phyloP scores from a whole-genome alignment of 1,140 invertebrate genomes.

The Zaprionus vittiger region DNA sequence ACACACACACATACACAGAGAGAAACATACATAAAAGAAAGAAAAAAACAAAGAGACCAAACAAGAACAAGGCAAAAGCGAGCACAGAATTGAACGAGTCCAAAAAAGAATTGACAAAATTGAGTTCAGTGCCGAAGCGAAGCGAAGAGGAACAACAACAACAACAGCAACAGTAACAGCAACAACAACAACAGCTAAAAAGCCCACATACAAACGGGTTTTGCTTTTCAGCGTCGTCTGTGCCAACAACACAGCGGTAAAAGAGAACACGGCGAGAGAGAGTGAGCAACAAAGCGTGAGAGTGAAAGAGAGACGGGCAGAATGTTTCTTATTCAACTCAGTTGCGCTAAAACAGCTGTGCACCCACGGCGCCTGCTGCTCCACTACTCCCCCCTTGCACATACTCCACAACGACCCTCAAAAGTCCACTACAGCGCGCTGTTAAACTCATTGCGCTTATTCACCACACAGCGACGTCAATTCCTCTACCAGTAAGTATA shows the following conservation, averaged over 20 bases:
- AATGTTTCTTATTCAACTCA: constrained; percentile 19
- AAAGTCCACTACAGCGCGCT: background rate
- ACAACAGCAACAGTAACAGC: constrained; percentile 20
- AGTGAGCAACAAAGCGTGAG: constrained; percentile 13
- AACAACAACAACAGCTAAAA: constrained; percentile 32
- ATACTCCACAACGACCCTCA: background rate
- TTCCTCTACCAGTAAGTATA: constrained; percentile 6
- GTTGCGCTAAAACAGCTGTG: constrained; percentile 45
- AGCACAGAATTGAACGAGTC: constrained; percentile 54
- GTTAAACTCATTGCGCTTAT: background rate
- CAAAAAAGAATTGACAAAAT: constrained; percentile 79
- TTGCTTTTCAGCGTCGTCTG: constrained; percentile 52
- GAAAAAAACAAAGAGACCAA: constrained; percentile 23
- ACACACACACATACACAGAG: background rate
- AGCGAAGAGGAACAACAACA: constrained; percentile 20
- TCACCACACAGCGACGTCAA: background rate
- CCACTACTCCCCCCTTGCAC: background rate
- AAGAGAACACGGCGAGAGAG: constrained; percentile 13
- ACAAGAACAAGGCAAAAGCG: constrained; percentile 51
- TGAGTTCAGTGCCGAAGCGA: constrained; percentile 63
- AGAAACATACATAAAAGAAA: background rate
- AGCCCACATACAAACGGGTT: constrained; percentile 64
- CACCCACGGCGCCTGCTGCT: constrained; percentile 19
- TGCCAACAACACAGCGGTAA: constrained; percentile 4
- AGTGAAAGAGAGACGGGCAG: constrained; percentile 4